phyloP scores from a whole-genome alignment of 2,888 invertebrate species.

The Machimus atricapillus region DNA sequence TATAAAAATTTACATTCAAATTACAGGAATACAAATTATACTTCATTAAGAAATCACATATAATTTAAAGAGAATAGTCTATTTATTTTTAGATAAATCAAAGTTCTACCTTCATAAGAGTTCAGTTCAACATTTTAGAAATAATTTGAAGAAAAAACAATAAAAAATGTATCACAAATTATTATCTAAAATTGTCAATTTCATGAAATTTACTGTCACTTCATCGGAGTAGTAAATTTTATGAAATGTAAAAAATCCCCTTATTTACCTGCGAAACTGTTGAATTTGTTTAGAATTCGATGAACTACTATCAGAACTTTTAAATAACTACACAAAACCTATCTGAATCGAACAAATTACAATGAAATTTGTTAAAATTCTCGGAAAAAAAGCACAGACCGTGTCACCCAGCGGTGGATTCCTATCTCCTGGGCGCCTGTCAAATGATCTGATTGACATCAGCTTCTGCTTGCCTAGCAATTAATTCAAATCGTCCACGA shows the following conservation, averaged over 20 bases:
- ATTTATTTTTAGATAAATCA: neutral
- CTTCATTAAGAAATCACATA: neutral
- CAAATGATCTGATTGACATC: constrained; percentile 22
- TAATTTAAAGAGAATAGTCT: neutral
- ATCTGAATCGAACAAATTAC: neutral
- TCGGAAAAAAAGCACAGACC: neutral
- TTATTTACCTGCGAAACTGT: neutral
- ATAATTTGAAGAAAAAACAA: neutral
- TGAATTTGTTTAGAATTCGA: neutral
- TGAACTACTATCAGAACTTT: neutral
- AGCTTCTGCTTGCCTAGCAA: neutral
- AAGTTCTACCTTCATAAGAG: neutral
- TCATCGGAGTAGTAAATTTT: neutral
- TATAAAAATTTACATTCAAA: neutral
- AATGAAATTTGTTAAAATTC: neutral
- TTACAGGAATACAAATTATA: neutral
- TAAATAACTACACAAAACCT: neutral
- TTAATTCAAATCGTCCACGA: neutral
- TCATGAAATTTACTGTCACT: neutral
- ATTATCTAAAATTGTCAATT: neutral
- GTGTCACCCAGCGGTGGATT: neutral
- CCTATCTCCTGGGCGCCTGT: constrained; percentile 18
- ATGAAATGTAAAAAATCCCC: neutral
- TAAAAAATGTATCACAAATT: neutral
- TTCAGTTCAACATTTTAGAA: neutral